Base-by-base conservation (phyloP, 2,113 vertebrate species). In the Ceratotherium simum region DNA sequence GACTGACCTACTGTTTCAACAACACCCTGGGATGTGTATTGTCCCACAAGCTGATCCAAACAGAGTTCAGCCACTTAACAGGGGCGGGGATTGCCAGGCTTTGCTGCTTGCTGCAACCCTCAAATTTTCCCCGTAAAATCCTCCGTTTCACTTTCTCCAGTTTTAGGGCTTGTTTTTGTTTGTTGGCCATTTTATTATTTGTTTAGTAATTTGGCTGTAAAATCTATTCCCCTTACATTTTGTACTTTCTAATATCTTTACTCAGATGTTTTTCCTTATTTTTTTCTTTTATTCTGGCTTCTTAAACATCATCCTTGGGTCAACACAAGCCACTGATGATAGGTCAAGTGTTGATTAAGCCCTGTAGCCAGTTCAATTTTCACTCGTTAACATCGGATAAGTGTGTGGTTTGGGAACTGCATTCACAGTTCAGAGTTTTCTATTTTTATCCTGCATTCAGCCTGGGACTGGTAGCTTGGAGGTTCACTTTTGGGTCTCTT, bases 1-100 rank as follows among this genome's bases (percentile, higher is more conserved):
- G 8, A 13, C 4, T 16, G 48, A 42, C 72, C n/a, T n/a, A 9
- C 3, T 29, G 2, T 64, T 54, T 48, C 27, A 25, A 18, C 27
- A 54, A 3, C 12, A 27, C 16, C 20, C 23, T 0, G 14, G 8
- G 5, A 12, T 18, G 13, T 39, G 6, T 3, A 5, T 29, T 1
- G 3, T 58, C 46, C 29, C n/a, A 21, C 33, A 6, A 31, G 18
- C 62, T 1, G 51, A 69, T 7, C 64, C 75, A 39, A 39, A 39
- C 39, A 31, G 39, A 78, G 51, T 9, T 31, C 51, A 31, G 64
- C 39, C 16, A 5, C 12, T 36, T 67, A 3, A 23, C 33, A 33
- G 18, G 33, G 33, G 10, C 25, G 1, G 65, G 42, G 39, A 7
- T 20, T 31, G 25, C 31, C 16, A 0, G 18, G 6, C 18, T 16